A percentile compares a stretch with the other conserved stretches of the same genome.
Evolutionary conservation across 37 sponge, comb jelly and placozoan species (phyloP).

Genomic region (Theonella swinhoei): DNA sequence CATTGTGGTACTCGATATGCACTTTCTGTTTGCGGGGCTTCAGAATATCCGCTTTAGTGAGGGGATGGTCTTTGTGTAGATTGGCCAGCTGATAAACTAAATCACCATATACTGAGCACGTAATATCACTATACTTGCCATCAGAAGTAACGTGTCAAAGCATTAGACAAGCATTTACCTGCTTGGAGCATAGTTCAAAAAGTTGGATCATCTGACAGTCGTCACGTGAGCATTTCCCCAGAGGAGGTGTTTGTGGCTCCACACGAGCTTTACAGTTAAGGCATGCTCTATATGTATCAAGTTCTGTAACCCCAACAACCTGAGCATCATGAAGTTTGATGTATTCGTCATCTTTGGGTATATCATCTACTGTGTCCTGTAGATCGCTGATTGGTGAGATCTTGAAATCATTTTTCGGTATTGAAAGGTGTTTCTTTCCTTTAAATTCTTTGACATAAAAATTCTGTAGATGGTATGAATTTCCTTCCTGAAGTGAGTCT

Average conservation of each 20-base stretch:
- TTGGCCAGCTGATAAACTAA: too few relatives aligned
- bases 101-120: too few relatives aligned
- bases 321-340: background rate
- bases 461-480: background rate
- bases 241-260: background rate
- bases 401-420: background rate
- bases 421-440: background rate
- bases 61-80: too few relatives aligned
- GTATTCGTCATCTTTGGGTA: background rate
- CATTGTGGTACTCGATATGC: too few relatives aligned
- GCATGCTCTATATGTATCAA: background rate
- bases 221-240: background rate
- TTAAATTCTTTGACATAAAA: background rate
- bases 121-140: too few relatives aligned
- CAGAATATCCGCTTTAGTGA: too few relatives aligned
- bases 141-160: too few relatives aligned
- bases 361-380: background rate
- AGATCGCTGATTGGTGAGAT: background rate
- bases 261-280: conserved; percentile 6
- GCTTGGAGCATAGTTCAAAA: background rate
- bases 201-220: background rate
- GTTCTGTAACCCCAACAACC: background rate
- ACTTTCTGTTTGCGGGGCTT: too few relatives aligned
- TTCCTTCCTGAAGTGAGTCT: background rate
- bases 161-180: background rate